These are phyloP conservation scores for Bergia puertoricense DNA, from an alignment of 92 coral and sea anemone species.

Conservation along the genomic window DNA sequence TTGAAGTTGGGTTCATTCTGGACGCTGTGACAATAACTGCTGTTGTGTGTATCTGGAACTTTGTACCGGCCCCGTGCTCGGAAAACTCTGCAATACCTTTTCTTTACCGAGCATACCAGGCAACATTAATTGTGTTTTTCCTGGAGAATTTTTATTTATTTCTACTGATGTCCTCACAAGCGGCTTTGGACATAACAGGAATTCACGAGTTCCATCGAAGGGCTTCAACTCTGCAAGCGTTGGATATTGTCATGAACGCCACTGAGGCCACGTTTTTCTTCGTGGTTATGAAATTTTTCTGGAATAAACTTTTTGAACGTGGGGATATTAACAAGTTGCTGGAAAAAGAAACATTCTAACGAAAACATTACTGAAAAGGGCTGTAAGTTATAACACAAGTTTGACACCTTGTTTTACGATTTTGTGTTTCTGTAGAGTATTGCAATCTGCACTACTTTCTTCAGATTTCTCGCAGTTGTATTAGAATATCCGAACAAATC, in stretches of 20 bases:
- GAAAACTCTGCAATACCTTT: conserved; percentile 38
- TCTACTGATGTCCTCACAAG: conserved; percentile 84
- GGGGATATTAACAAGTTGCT: conserved; percentile 54
- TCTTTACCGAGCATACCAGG: conserved; percentile 54
- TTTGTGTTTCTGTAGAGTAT: neutral
- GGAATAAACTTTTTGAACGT: conserved; percentile 83
- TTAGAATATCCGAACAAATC: neutral
- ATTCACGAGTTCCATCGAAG: conserved; percentile 82
- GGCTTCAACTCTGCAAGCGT: conserved; percentile 71
- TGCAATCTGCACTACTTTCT: neutral
- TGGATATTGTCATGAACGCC: conserved; percentile 80
- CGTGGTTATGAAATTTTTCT: conserved; percentile 84
- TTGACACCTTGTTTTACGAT: neutral
- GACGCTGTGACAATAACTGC: conserved; percentile 65
- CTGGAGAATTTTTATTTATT: conserved; percentile 79
- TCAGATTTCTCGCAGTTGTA: neutral
- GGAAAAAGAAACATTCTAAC: conserved; percentile 70
- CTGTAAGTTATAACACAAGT: neutral
- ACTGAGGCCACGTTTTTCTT: conserved; percentile 87
- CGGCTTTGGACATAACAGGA: conserved; percentile 85
- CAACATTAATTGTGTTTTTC: conserved; percentile 70
- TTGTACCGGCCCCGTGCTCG: conserved; percentile 71
- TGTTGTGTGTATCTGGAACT: conserved; percentile 85
- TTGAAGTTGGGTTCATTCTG: conserved; percentile 75
- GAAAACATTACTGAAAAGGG: neutral